phyloP scores from a whole-genome alignment of 1,140 invertebrate species.

The Pseudoatta argentina region DNA sequence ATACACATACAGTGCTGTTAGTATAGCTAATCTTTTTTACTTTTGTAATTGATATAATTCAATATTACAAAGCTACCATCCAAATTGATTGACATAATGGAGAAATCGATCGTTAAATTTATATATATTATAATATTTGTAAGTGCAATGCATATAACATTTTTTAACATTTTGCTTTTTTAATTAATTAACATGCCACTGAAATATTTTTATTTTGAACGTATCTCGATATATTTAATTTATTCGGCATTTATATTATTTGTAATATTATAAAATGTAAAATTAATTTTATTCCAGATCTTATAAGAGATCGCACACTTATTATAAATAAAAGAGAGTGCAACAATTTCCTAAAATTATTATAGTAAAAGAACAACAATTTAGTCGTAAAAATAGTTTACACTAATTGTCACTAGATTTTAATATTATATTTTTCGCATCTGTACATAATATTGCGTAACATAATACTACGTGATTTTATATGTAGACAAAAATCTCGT shows the following conservation, averaged over 20 bases:
- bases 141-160: neutral
- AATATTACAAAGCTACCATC: neutral
- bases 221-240: neutral
- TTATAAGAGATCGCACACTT: neutral
- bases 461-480: constrained; percentile 77
- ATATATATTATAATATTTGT: constrained; percentile 8
- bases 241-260: neutral
- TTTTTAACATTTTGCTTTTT: constrained; percentile 22
- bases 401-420: constrained; percentile 76
- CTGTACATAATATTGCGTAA: constrained; percentile 81
- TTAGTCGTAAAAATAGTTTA: constrained; percentile 76
- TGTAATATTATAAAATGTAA: constrained; percentile 7
- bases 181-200: neutral
- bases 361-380: constrained; percentile 75
- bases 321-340: constrained; percentile 65
- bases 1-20: constrained; percentile 56
- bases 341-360: constrained; percentile 10
- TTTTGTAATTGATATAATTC: constrained; percentile 28
- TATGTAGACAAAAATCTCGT: constrained; percentile 81
- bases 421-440: constrained; percentile 76
- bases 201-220: neutral
- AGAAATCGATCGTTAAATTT: constrained; percentile 19
- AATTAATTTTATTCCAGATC: constrained; percentile 2
- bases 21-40: constrained; percentile 41
- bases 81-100: neutral